Percentiles rank a stretch among this genome's conserved stretches.
These are phyloP conservation scores for Nymphalis c-album DNA, from an alignment of 2,888 invertebrate species.

Conservation along the genomic window DNA sequence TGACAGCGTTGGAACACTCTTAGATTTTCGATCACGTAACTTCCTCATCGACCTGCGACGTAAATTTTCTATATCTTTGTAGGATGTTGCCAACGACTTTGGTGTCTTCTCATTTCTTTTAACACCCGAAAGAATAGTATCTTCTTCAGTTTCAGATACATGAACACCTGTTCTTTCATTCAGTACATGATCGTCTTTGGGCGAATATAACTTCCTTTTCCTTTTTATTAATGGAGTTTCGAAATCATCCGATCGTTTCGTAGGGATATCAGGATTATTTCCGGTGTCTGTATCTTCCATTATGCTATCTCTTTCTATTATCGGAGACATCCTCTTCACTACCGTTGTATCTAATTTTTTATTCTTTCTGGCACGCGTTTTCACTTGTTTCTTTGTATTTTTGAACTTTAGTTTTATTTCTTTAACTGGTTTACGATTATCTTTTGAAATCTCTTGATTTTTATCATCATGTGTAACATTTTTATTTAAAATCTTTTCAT, in stretches of 20 bases:
- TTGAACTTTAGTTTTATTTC: conserved; percentile 34
- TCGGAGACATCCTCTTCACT: conserved; percentile 49
- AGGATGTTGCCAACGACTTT: conserved; percentile 52
- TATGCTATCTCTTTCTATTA: conserved; percentile 46
- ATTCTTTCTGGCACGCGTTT: conserved; percentile 38
- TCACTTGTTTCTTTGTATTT: conserved; percentile 37
- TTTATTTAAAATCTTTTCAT: conserved; percentile 11
- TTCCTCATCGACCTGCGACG: conserved; percentile 49
- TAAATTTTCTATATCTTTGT: conserved; percentile 63
- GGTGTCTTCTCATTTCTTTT: conserved; percentile 44
- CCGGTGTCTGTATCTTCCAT: conserved; percentile 33
- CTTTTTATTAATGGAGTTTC: conserved; percentile 43
- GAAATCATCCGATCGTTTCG: conserved; percentile 13
- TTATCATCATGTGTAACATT: conserved; percentile 6
- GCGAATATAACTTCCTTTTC: conserved; percentile 70
- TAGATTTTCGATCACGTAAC: conserved; percentile 46
- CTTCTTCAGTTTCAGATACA: conserved; percentile 39
- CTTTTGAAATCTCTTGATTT: conserved; percentile 26
- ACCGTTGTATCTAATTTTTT: conserved; percentile 42
- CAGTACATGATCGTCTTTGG: conserved; percentile 54
- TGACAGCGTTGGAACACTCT: conserved; percentile 43
- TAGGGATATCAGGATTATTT: conserved; percentile 24
- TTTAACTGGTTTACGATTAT: conserved; percentile 33
- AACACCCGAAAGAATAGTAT: conserved; percentile 18
- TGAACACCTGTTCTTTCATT: conserved; percentile 41